Evolutionary conservation across 1,140 invertebrate species (phyloP).

Genomic region (Lordiphosa collinella): DNA sequence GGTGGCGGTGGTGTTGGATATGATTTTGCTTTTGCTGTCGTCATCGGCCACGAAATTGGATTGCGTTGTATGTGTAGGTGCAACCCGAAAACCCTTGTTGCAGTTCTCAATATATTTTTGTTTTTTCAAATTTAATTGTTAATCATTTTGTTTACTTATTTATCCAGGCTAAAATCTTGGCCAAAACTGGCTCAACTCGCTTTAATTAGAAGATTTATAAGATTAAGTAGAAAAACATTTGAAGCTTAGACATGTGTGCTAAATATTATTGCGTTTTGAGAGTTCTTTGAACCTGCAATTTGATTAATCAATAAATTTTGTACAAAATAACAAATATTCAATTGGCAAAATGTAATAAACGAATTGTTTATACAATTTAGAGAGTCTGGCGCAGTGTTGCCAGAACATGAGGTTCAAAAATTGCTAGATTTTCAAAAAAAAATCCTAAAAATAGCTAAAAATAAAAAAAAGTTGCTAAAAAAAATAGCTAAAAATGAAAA

Average conservation of each 20-base stretch:
- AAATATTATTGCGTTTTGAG: constrained; percentile 35
- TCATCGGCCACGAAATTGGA: neutral
- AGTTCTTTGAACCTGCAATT: constrained; percentile 31
- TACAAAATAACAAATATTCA: neutral
- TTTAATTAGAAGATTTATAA: constrained; percentile 63
- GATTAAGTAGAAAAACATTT: constrained; percentile 32
- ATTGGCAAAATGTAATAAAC: too few species aligned
- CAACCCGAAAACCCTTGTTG: too few species aligned
- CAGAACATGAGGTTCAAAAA: too few species aligned
- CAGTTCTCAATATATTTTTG: too few species aligned
- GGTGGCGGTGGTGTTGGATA: neutral
- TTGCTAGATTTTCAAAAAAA: too few species aligned
- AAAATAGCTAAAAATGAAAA: too few species aligned
- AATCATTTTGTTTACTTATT: constrained; percentile 23
- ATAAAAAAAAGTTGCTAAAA: too few species aligned
- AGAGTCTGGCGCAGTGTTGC: too few species aligned
- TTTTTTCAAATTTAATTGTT: constrained; percentile 23
- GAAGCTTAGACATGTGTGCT: constrained; percentile 31
- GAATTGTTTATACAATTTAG: too few species aligned
- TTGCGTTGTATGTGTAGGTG: too few species aligned
- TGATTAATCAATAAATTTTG: constrained; percentile 8
- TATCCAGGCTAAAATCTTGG: constrained; percentile 21
- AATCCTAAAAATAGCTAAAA: too few species aligned
- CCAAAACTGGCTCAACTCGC: constrained; percentile 53
- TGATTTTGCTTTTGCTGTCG: neutral